phyloP scores from a whole-genome alignment of 2,113 vertebrate genomes.

The Cepphus grylle region DNA sequence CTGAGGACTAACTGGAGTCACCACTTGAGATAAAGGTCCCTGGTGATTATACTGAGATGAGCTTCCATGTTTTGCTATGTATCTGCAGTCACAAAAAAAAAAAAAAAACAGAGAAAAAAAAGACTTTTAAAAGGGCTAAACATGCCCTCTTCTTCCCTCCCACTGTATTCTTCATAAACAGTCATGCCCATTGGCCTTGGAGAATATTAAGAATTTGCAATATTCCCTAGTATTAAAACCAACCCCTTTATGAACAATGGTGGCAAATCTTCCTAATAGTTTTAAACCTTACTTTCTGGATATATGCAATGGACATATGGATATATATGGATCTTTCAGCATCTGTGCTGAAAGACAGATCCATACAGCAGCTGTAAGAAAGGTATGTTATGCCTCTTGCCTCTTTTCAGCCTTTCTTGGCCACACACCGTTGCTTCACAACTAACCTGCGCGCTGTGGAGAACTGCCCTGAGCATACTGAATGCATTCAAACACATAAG shows the following conservation, averaged over 20 bases:
- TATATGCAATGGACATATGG: background rate
- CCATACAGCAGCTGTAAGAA: background rate
- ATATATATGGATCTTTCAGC: too few relatives aligned
- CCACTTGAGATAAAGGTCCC: conserved; percentile 6
- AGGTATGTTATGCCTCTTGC: background rate
- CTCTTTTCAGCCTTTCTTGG: background rate
- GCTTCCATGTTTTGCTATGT: background rate
- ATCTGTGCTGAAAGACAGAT: background rate
- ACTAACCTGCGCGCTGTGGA: background rate
- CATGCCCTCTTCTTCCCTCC: background rate
- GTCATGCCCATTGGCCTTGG: background rate
- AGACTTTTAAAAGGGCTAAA: background rate
- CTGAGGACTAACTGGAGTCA: conserved; percentile 28
- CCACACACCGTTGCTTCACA: background rate
- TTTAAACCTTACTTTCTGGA: background rate
- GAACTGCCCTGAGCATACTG: background rate
- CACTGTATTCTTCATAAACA: background rate
- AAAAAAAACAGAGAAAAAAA: background rate
- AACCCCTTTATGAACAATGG: background rate
- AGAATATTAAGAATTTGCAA: background rate
- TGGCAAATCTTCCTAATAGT: background rate
- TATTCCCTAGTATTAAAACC: background rate
- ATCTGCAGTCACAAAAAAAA: background rate
- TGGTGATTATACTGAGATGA: background rate
- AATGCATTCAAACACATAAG: background rate